Evolutionary conservation across 2,888 invertebrate genomes (phyloP).

Genomic region (Apamea crenata): DNA sequence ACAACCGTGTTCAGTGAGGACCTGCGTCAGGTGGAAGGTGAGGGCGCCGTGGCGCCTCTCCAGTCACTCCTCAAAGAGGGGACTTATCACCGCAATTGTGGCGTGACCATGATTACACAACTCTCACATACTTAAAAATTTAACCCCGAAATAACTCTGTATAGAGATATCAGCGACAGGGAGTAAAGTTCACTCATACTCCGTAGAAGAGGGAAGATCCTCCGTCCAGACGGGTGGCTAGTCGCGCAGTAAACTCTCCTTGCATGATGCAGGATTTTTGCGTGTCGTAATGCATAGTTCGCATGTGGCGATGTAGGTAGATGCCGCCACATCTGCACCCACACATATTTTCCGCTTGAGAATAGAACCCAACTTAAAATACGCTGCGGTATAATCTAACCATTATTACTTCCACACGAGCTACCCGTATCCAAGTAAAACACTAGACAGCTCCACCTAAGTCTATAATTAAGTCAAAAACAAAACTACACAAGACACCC

Average conservation of each 20-base stretch:
- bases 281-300: neutral
- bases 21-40: no score
- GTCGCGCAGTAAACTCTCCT: neutral
- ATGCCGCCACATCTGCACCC: no score
- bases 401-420: conserved; percentile 2
- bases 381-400: neutral
- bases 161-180: no score
- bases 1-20: no score
- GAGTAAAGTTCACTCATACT: neutral
- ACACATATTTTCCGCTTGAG: neutral
- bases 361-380: neutral
- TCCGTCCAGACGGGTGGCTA: neutral
- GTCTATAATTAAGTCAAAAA: conserved; percentile 41
- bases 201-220: neutral
- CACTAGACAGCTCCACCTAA: conserved; percentile 1
- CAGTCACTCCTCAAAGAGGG: no score
- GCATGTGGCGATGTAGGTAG: neutral
- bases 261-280: neutral
- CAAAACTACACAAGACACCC: conserved; percentile 23
- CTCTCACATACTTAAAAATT: neutral
- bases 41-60: no score
- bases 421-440: neutral
- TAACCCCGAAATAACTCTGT: neutral
- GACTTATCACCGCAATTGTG: no score
- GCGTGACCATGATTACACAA: no score